A percentile compares a stretch with the other conserved stretches of the same genome.
Conservation (phyloP, 2,113 vertebrate genomes). For the Vicugna pacos region DNA sequence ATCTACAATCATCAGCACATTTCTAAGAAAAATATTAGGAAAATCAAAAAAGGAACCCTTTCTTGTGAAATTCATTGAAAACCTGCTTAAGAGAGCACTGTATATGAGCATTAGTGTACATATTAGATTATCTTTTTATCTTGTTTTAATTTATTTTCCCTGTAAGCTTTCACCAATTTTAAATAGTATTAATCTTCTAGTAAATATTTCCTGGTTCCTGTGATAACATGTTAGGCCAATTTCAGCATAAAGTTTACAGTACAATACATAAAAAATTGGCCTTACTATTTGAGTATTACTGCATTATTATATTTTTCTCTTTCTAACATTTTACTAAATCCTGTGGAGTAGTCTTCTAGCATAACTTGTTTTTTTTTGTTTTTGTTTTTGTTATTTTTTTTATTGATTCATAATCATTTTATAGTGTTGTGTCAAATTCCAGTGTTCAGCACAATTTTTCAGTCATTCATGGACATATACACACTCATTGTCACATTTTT, state of each 20-base stretch:
- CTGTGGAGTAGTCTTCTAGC: not conserved
- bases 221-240: conserved; percentile 30
- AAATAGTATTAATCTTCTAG: not conserved
- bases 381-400: too few species aligned
- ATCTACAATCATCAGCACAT: conserved; percentile 8
- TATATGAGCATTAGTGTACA: not conserved
- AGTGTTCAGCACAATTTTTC: too few species aligned
- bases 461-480: too few species aligned
- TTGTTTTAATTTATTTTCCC: conserved; percentile 32
- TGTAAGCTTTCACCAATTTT: not conserved
- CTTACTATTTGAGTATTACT: not conserved
- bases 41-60: conserved; percentile 38
- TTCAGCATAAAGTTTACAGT: conserved; percentile 31
- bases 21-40: conserved; percentile 20
- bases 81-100: not conserved
- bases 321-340: conserved; percentile 33
- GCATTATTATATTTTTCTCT: not conserved
- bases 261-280: conserved; percentile 31
- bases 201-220: conserved; percentile 38
- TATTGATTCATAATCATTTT: too few species aligned
- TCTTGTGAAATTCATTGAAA: conserved; percentile 15
- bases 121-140: not conserved
- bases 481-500: too few species aligned
- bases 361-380: not conserved
- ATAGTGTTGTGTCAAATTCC: too few species aligned